Base-by-base conservation (phyloP, 2,797 vertebrate genomes). In the Oreonectes daqikongensis region DNA sequence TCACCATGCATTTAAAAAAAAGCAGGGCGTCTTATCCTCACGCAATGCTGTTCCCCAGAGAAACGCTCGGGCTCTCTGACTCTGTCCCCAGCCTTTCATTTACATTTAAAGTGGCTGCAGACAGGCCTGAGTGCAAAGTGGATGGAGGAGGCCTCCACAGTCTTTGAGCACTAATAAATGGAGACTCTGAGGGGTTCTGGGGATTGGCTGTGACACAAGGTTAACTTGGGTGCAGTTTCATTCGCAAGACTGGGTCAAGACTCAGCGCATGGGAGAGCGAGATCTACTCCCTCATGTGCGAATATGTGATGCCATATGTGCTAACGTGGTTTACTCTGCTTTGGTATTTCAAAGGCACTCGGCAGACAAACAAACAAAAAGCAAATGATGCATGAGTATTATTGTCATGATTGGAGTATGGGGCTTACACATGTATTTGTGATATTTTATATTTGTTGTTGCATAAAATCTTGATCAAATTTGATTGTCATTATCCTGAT, bases 71-170 rank as follows among this genome's bases (percentile, higher is more conserved):
- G 65, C 69, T 76, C 64, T 66, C 65, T 73, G 66, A 63, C 38
- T 79, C 63, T 79, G 77, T 82, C 77, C 79, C 74, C 67, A 78
- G 77, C 71, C 72, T 77, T 79, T 84, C 82, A 84, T 84, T 84
- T 84, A 82, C 82, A 84, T 84, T 84, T 84, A 84, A 82, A 84
- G 82, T 84, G 82, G 70, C 80, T 84, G 63, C 74, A 79, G 80
- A 75, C 74, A 78, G 79, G 73, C 75, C 50, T 55, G 69, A 60
- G 69, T 72, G 79, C 73, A 61, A 70, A 77, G 46, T 77, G 67
- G 67, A 77, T 68, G 73, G 35, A 71, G 61, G 63, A 81, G 69
- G 60, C 80, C 74, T 79, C 74, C 68, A 69, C 67, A 72, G 73
- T 77, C 79, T 81, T 59, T 77, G 55, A 70, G 46, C 67, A 70